Evolutionary conservation across 2,113 vertebrate species (phyloP).

Genomic region (pig (Sus scrofa)): DNA sequence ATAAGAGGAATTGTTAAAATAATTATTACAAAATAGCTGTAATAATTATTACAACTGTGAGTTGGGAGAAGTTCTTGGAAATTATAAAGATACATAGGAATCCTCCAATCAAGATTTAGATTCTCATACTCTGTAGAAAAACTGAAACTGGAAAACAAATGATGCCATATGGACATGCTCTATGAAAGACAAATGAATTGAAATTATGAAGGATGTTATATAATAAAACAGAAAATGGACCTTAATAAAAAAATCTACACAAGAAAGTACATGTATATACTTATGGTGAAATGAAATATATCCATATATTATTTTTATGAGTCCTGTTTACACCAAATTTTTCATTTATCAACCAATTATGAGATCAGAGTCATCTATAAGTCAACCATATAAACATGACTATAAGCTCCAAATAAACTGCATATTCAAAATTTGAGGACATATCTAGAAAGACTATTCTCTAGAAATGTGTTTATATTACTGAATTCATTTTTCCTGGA

Average conservation of each 20-base stretch:
- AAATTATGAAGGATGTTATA: neutral
- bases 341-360: neutral
- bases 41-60: neutral
- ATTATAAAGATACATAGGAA: neutral
- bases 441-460: neutral
- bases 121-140: neutral
- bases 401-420: neutral
- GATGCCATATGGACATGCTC: neutral
- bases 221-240: neutral
- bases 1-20: constrained; percentile 2
- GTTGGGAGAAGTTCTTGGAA: neutral
- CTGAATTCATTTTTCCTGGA: neutral
- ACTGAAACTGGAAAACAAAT: neutral
- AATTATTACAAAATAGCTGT: neutral
- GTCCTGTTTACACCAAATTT: neutral
- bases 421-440: neutral
- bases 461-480: neutral
- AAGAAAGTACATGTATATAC: neutral
- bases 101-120: neutral
- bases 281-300: neutral
- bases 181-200: neutral
- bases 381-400: neutral
- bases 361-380: neutral
- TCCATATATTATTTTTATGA: neutral
- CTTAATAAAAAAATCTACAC: neutral